Base-by-base conservation (phyloP, 2,797 vertebrate genomes). In the Leuciscus waleckii region DNA sequence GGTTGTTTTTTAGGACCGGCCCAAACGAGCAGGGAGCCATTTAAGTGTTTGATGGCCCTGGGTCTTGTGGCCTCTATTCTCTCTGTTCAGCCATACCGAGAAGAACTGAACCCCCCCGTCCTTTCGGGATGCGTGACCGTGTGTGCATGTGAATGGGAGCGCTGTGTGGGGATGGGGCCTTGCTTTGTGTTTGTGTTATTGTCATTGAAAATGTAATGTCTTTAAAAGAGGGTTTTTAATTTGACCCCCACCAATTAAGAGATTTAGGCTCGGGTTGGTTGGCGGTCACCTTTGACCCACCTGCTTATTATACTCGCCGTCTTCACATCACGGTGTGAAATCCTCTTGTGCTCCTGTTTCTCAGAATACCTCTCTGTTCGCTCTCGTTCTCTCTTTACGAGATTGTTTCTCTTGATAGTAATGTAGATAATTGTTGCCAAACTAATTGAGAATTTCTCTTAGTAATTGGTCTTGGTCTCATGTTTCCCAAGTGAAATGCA, bases 181-280 rank as follows among this genome's bases (percentile, higher is more conserved):
- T 74, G 89, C 86, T 92, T 92, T 93, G 92, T 92, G 81, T 88
- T 82, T 82, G 77, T 89, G 89, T 92, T 69, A 86, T 87, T 93
- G 89, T 92, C 87, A 92, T 91, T 93, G 87, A 91, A 86, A 92
- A 89, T 87, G 89, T 92, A 89, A 92, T 92, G 88, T 90, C 89
- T 88, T 89, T 80, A 90, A 92, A 89, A 92, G 90, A 93, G 92
- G 87, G 89, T 90, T 91, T 90, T 89, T 92, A 91, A 93, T 91
- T 90, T 91, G 85, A 92, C 89, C 90, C 86, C 63, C 86, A 86
- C 90, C 91, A 91, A 94, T 95, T 93, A 93, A 92, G 87, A 88
- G 89, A 90, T 92, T 90, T 91, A 43, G 71, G 80, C 79, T 86
- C 87, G 87, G 90, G 91, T 81, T 80, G 4, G 56, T 84, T 89